A percentile compares a stretch with the other conserved stretches of the same genome.
phyloP scores from a whole-genome alignment of 2,113 vertebrate genomes.

The Myxocyprinus asiaticus region DNA sequence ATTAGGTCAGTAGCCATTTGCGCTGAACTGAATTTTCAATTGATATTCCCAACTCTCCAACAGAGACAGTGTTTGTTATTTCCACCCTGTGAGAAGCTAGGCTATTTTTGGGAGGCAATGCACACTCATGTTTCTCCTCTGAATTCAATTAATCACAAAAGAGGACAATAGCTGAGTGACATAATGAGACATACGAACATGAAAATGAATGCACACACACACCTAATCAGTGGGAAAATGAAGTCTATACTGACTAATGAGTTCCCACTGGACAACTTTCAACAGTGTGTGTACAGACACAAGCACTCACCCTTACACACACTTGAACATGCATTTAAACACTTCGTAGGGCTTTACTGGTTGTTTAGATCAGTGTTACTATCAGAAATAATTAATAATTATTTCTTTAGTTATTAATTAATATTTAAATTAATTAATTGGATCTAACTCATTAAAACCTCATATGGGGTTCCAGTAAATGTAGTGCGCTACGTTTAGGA shows the following conservation, averaged over 20 bases:
- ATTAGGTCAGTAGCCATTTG: neutral
- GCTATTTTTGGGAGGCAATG: too few relatives aligned
- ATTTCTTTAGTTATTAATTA: too few relatives aligned
- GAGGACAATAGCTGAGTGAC: slow-evolving; percentile 5
- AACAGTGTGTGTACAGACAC: slow-evolving; percentile 52
- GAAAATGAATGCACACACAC: slow-evolving; percentile 8
- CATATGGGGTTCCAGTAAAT: too few relatives aligned
- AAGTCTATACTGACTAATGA: slow-evolving; percentile 69
- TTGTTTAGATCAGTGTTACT: too few relatives aligned
- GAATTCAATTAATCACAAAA: slow-evolving; percentile 22
- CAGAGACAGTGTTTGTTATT: too few relatives aligned
- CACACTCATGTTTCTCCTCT: neutral
- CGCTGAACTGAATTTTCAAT: neutral
- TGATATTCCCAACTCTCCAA: neutral
- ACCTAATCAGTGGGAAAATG: slow-evolving; percentile 60
- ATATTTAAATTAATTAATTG: too few relatives aligned
- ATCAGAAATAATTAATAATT: too few relatives aligned
- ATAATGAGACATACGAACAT: neutral
- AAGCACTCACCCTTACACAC: neutral
- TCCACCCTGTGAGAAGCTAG: too few relatives aligned
- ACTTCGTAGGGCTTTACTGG: too few relatives aligned
- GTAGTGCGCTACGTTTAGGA: too few relatives aligned
- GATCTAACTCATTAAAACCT: too few relatives aligned
- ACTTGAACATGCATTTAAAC: too few relatives aligned
- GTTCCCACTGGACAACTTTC: slow-evolving; percentile 64